Base-by-base conservation (phyloP, 1,140 invertebrate genomes). In the Penaeus chinensis region DNA sequence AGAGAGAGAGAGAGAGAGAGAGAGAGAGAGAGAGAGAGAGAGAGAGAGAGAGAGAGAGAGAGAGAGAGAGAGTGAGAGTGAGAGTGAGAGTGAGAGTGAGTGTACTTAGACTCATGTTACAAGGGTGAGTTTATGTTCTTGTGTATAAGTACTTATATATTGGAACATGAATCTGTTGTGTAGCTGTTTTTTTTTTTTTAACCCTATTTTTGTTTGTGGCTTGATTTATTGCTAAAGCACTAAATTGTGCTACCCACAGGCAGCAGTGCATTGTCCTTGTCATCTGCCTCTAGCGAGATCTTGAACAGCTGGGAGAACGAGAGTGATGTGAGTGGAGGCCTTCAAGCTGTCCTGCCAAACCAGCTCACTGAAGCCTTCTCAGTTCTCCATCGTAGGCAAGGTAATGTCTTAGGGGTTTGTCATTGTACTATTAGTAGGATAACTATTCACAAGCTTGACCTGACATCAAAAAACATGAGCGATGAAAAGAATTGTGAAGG, bases 321-420 rank as follows among this genome's bases (percentile, higher is more conserved):
- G 62, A 83, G 71, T 83, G 84, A 89, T 84, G 88, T 85, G 11
- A 82, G 78, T 69, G 88, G 88, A 47, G 89, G 89, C n/a, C 69
- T 89, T 42, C 88, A 85, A 24, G 88, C 88, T n/a, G 65, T 86
- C 22, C 27, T 89, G 18, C 77, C 80, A 63, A 71, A 81, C 19
- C 89, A 89, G 63, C 42, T 69, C 37, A 47, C 63, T 27, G 89
- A 89, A n/a, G 60, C 24, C 22, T 85, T 65, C 62, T 63, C 82
- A 24, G 42, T 84, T 19, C 60, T 78, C 42, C 89, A 86, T 76
- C 69, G 84, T 4, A 76, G 89, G 8, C 89, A 89, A 84, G 84
- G 89, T 87, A 71, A 19, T 61, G 2, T 19, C 20, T 42, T n/a
- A 20, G 47, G n/a, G 60, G 60, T 76, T 19, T 76, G 4, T 76